Conservation (phyloP, 2,888 invertebrate genomes). For the Hymenopus coronatus region DNA sequence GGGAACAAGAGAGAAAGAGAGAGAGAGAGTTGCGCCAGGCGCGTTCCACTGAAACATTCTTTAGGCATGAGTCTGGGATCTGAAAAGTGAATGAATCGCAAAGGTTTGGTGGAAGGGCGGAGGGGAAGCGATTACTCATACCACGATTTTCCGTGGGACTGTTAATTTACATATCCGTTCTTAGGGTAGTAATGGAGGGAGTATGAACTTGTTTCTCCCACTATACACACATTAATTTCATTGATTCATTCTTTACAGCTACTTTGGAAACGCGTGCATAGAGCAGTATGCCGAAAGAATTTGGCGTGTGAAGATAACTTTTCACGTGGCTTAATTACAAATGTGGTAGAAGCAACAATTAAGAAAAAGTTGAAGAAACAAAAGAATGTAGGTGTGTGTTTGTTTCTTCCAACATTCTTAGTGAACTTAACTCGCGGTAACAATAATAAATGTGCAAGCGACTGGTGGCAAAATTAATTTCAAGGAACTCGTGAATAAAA, state of each 20-base stretch:
- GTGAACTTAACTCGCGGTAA: too few relatives aligned
- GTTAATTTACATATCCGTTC: background rate
- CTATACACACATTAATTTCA: background rate
- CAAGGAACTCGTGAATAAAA: too few relatives aligned
- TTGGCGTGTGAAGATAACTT: background rate
- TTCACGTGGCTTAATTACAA: background rate
- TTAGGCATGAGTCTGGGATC: background rate
- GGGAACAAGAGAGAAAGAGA: background rate
- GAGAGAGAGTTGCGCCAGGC: background rate
- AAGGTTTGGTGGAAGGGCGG: background rate
- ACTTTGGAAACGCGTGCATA: background rate
- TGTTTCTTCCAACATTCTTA: too few relatives aligned
- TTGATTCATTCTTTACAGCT: background rate
- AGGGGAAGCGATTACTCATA: background rate
- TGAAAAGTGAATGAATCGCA: constrained; percentile 1
- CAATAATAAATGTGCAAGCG: too few relatives aligned
- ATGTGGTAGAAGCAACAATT: too few relatives aligned
- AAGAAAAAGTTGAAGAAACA: too few relatives aligned
- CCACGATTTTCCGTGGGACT: background rate
- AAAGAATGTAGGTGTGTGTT: too few relatives aligned
- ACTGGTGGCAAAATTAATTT: too few relatives aligned
- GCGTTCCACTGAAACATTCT: constrained; percentile 11
- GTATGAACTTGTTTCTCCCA: background rate
- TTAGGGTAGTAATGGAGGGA: background rate
- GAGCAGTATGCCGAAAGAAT: background rate